Percentiles rank a stretch among this genome's conserved stretches.
These are phyloP conservation scores for Rhodinocichla rosea DNA, from an alignment of 2,113 vertebrate genomes.

Conservation along the genomic window DNA sequence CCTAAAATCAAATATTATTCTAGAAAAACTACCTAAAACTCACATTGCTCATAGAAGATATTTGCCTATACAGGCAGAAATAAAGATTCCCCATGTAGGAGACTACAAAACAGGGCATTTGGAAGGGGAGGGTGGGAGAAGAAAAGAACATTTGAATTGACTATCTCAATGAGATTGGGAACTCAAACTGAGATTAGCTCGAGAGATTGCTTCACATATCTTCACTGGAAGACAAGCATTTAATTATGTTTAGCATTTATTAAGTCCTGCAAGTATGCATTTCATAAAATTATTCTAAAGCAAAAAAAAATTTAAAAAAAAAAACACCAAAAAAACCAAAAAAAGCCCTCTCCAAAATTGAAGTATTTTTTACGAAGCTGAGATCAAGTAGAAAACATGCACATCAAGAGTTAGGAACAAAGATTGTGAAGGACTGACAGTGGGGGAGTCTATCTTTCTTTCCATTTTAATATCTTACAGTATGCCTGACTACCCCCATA, in stretches of 20 bases:
- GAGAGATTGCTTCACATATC: not conserved
- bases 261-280: not conserved
- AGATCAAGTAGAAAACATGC: not conserved
- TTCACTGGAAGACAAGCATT: not conserved
- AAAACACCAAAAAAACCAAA: not conserved
- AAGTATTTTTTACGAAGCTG: not conserved
- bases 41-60: not conserved
- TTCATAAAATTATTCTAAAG: not conserved
- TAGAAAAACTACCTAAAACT: not conserved
- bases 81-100: not conserved
- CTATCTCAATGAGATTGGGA: not conserved
- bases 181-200: not conserved
- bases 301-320: not conserved
- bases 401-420: not conserved
- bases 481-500: constrained; percentile 16
- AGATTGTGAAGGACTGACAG: constrained; percentile 1
- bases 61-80: not conserved
- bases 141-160: not conserved
- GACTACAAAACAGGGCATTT: not conserved
- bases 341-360: not conserved
- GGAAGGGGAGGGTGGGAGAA: not conserved
- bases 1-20: not conserved
- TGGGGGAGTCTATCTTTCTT: constrained; percentile 32
- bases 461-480: constrained; percentile 6
- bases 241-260: not conserved